Evolutionary conservation across 2,888 invertebrate genomes (phyloP).

Genomic region (Drosophila anomelani): DNA sequence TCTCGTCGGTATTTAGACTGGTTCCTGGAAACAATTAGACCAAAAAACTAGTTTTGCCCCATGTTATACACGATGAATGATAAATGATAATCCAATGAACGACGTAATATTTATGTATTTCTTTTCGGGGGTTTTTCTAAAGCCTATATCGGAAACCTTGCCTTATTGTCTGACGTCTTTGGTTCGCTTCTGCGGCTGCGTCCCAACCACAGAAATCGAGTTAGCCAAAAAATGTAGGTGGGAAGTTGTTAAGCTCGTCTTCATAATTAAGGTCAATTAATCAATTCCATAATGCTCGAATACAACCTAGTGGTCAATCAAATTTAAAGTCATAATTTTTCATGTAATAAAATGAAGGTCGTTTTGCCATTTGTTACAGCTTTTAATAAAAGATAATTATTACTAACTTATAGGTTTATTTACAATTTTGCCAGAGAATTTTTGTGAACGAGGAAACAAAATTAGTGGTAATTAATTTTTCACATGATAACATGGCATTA

Average conservation of each 20-base stretch:
- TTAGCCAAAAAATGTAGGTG: conserved; percentile 13
- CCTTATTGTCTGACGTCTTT: conserved; percentile 9
- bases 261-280: conserved; percentile 12
- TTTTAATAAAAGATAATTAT: too few species aligned
- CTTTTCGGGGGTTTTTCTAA: conserved; percentile 31
- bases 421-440: neutral
- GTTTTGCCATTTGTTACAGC: too few species aligned
- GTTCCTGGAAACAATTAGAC: conserved; percentile 32
- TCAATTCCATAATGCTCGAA: neutral
- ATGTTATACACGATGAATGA: conserved; percentile 12
- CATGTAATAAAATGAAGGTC: conserved; percentile 14
- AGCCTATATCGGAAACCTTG: conserved; percentile 30
- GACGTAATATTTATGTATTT: conserved; percentile 15
- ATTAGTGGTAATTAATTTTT: neutral
- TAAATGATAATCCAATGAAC: conserved; percentile 20
- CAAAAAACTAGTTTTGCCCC: conserved; percentile 6
- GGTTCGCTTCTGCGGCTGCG: conserved; percentile 5
- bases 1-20: conserved; percentile 4
- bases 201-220: conserved; percentile 1
- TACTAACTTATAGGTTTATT: too few species aligned
- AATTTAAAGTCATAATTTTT: conserved; percentile 3
- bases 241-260: conserved; percentile 15
- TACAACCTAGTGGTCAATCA: neutral
- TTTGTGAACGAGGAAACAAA: neutral
- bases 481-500: conserved; percentile 1